Evolutionary conservation across 2,888 invertebrate genomes (phyloP).

Genomic region (Aphidoletes aphidimyza): DNA sequence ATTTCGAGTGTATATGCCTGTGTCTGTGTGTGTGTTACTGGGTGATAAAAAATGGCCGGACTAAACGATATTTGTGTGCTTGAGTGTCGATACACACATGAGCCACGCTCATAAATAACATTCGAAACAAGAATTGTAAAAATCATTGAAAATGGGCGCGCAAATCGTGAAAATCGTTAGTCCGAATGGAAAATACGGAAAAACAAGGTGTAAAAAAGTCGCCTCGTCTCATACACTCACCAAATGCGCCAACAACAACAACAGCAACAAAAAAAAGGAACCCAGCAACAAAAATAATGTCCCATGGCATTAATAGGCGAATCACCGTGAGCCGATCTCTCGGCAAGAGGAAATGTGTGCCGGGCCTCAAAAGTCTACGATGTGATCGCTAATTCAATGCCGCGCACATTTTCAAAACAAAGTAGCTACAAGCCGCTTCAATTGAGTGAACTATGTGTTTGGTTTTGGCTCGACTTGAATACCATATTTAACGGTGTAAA

Average conservation of each 20-base stretch:
- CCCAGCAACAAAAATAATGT: not conserved
- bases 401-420: conserved; percentile 7
- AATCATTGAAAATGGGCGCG: conserved; percentile 19
- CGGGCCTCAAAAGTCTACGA: conserved; percentile 32
- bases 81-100: not conserved
- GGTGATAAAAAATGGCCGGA: conserved; percentile 1
- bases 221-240: no score
- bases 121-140: conserved; percentile 30
- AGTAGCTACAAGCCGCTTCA: conserved; percentile 41
- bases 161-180: not conserved
- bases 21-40: no score
- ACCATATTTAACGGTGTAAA: conserved; percentile 35
- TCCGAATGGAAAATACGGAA: not conserved
- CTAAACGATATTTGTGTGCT: conserved; percentile 33
- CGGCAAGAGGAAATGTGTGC: not conserved
- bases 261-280: not conserved
- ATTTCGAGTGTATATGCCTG: not conserved
- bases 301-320: not conserved
- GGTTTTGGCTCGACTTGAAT: conserved; percentile 15
- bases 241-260: not conserved
- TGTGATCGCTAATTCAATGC: conserved; percentile 35
- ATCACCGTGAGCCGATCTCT: not conserved
- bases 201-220: conserved; percentile 27
- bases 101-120: conserved; percentile 31
- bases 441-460: not conserved